Base-by-base conservation (phyloP, 1,140 invertebrate genomes). In the Probaryconus sp. region DNA sequence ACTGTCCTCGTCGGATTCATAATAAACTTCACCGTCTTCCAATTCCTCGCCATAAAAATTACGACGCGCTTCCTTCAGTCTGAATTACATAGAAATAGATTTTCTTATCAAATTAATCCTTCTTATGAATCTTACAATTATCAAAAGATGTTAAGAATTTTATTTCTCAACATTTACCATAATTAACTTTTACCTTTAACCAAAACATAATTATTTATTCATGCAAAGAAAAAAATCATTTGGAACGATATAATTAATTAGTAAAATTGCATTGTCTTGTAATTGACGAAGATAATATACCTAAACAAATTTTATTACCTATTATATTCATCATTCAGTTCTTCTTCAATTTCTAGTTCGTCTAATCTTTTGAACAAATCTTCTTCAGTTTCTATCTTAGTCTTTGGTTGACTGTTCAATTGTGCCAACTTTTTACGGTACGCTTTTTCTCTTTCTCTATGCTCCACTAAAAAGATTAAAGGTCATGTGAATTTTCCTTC, bases 291-390 rank as follows among this genome's bases (percentile, higher is more conserved):
- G n/a, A n/a, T n/a, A n/a, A n/a, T n/a, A n/a, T n/a, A n/a, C n/a
- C n/a, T n/a, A n/a, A n/a, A n/a, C 47, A 55, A 40, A 60, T 51
- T 30, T 6, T 18, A 10, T 56, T 55, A 87, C 86, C 83, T 85
- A 35, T 81, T 55, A 18, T 83, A 60, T 79, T 89, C 87, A 61
- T 89, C 88, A 73, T 88, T 79, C 45, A 90, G 61, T 78, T 90
- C 88, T 79, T 91, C 90, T 76, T 89, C 77, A 20, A 90, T 28
- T 78, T 91, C 90, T 42, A 91, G 80, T 56, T 89, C 83, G 74
- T 91, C 89, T 9, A 91, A 78, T 65, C 85, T 83, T 21, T 78
- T 68, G 76, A 87, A 89, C 20, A 90, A 63, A 76, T 89, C 86
- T 69, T 89, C 83, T 21, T 89, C 87, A 3, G 81, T 81, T 47